phyloP scores from a whole-genome alignment of 2,888 invertebrate genomes.

The Drosophila monieri region DNA sequence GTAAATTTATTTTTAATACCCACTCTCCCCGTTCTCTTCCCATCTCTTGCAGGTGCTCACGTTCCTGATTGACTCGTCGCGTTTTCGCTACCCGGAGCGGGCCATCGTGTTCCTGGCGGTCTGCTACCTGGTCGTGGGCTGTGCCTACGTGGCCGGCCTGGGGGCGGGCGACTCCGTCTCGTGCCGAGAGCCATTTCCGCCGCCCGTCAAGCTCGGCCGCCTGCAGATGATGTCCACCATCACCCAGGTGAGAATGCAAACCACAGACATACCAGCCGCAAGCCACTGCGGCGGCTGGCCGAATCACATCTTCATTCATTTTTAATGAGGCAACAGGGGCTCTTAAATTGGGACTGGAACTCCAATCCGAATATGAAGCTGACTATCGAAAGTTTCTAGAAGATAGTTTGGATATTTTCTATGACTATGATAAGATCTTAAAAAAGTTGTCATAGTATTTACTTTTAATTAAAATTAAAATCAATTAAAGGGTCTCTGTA shows the following conservation, averaged over 20 bases:
- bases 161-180: conserved; percentile 92
- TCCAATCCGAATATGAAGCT: not conserved
- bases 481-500: not conserved
- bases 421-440: too few relatives aligned
- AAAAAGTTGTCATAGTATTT: too few relatives aligned
- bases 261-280: conserved; percentile 9
- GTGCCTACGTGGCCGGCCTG: conserved; percentile 95
- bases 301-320: conserved; percentile 11
- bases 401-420: not conserved
- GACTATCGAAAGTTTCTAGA: not conserved
- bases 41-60: conserved; percentile 87
- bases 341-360: not conserved
- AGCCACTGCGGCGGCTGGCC: not conserved
- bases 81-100: conserved; percentile 98
- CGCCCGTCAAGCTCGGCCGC: conserved; percentile 88
- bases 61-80: conserved; percentile 96
- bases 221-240: conserved; percentile 92
- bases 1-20: conserved; percentile 64
- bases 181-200: conserved; percentile 92
- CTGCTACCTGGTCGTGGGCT: conserved; percentile 97
- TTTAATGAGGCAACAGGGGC: not conserved
- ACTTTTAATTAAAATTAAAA: not conserved
- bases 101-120: conserved; percentile 98
- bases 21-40: conserved; percentile 9
- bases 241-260: conserved; percentile 89